Evolutionary conservation across 2,113 vertebrate genomes (phyloP).

Genomic region (Osmerus mordax): DNA sequence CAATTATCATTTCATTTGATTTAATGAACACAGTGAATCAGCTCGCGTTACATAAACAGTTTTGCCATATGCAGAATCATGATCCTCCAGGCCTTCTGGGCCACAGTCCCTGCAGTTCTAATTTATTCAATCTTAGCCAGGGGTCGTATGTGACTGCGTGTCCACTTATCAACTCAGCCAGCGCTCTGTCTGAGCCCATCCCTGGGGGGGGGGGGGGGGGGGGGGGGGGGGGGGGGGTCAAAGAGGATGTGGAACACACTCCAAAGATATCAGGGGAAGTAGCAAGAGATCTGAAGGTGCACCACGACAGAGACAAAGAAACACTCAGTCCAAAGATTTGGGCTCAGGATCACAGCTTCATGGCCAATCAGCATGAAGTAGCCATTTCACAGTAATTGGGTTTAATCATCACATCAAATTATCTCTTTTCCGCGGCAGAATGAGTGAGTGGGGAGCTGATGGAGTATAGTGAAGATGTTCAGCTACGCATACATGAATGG

Average conservation of each 20-base stretch:
- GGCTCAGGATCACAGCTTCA: no score
- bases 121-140: slow-evolving; percentile 16
- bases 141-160: slow-evolving; percentile 27
- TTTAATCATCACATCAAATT: no score
- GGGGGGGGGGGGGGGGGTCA: slow-evolving; percentile 13
- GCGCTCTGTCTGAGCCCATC: slow-evolving; percentile 21
- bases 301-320: no score
- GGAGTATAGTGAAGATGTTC: no score
- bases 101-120: slow-evolving; percentile 12
- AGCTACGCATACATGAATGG: no score
- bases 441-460: no score
- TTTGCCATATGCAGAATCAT: slow-evolving; percentile 33
- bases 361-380: no score
- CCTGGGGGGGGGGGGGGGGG: background rate
- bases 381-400: no score
- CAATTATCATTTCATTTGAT: slow-evolving; percentile 20
- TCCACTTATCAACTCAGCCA: slow-evolving; percentile 30
- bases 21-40: slow-evolving; percentile 4
- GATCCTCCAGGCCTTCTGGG: slow-evolving; percentile 2
- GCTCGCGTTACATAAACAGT: slow-evolving; percentile 25
- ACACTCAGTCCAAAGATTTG: no score
- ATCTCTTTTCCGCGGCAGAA: no score
- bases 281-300: background rate
- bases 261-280: slow-evolving; percentile 8
- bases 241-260: slow-evolving; percentile 27